phyloP scores from a whole-genome alignment of 1,140 invertebrate species.

The Laupala kohalensis region DNA sequence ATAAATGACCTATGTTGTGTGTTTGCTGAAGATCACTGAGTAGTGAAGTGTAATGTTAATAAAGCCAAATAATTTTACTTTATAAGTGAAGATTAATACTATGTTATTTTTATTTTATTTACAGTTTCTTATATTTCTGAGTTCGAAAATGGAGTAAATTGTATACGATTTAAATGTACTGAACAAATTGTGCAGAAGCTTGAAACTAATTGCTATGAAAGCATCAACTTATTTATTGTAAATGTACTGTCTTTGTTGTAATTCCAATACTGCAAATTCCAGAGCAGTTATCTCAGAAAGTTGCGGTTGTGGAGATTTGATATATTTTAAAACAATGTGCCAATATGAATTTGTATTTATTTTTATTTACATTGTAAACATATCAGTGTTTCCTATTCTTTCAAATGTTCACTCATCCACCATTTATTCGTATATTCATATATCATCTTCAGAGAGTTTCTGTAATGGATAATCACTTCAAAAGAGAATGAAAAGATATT shows the following conservation, averaged over 20 bases:
- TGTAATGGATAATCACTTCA: neutral
- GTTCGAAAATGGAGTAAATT: neutral
- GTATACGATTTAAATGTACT: too few species aligned
- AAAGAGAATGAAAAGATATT: neutral
- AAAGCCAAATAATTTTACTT: neutral
- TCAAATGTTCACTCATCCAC: neutral
- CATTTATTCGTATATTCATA: neutral
- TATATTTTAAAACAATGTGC: neutral
- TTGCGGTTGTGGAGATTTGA: neutral
- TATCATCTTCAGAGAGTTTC: neutral
- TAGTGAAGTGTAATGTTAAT: neutral
- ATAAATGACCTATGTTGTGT: neutral
- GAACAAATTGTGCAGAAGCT: neutral
- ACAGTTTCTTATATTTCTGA: neutral
- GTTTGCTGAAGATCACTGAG: neutral
- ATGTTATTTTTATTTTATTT: neutral
- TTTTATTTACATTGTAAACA: neutral
- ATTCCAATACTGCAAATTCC: neutral
- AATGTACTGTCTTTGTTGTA: neutral
- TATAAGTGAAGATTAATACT: neutral
- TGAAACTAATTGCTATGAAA: neutral
- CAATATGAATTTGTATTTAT: neutral
- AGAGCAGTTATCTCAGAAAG: neutral
- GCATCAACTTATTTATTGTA: neutral
- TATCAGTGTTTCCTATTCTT: neutral